These are phyloP conservation scores for Euleptes europaea DNA, from an alignment of 2,113 vertebrate species.

Conservation along the genomic window DNA sequence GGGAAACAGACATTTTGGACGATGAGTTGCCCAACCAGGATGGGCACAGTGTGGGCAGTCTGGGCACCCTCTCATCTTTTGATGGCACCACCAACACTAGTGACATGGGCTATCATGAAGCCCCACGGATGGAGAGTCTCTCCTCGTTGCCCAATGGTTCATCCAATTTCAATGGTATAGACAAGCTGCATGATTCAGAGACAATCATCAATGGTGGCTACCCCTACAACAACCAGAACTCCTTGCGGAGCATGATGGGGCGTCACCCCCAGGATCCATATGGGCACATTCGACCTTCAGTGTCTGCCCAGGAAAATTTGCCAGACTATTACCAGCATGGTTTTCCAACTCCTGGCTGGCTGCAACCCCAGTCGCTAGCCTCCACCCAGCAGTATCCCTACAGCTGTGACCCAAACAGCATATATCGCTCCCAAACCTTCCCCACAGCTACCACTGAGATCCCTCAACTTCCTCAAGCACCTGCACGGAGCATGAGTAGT, in stretches of 20 bases:
- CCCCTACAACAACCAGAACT: slow-evolving; percentile 68
- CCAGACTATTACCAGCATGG: slow-evolving; percentile 69
- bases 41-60: slow-evolving; percentile 90
- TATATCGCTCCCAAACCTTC: slow-evolving; percentile 89
- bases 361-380: slow-evolving; percentile 61
- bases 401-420: slow-evolving; percentile 63
- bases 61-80: slow-evolving; percentile 89
- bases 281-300: slow-evolving; percentile 72
- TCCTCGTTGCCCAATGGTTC: slow-evolving; percentile 76
- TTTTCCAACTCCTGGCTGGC: slow-evolving; percentile 59
- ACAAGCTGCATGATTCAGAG: slow-evolving; percentile 78
- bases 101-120: slow-evolving; percentile 75
- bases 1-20: slow-evolving; percentile 96
- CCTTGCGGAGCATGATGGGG: slow-evolving; percentile 37
- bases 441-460: slow-evolving; percentile 69
- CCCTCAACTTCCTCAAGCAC: slow-evolving; percentile 83
- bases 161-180: slow-evolving; percentile 60
- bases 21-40: slow-evolving; percentile 94
- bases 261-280: slow-evolving; percentile 58
- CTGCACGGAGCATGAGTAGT: slow-evolving; percentile 90
- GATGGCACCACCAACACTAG: slow-evolving; percentile 85
- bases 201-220: slow-evolving; percentile 80
- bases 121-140: slow-evolving; percentile 57
- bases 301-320: slow-evolving; percentile 80
- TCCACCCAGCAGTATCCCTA: slow-evolving; percentile 67